Evolutionary conservation across 1,140 invertebrate species (phyloP).

Genomic region (Caenorhabditis remanei): DNA sequence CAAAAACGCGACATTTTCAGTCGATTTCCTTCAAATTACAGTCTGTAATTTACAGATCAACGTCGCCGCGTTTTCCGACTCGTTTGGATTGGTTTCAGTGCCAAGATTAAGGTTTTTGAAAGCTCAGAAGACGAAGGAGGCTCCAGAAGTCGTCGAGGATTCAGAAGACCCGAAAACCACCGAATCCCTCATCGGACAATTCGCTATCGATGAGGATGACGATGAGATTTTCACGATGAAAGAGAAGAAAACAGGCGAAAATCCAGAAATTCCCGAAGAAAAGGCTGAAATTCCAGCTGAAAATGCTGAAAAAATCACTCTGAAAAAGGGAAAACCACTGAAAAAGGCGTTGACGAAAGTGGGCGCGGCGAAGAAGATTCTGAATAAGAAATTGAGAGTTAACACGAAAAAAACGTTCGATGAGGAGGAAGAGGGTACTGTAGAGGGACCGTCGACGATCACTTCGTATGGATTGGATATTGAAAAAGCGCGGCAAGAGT

Average conservation of each 20-base stretch:
- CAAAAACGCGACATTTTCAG: no score
- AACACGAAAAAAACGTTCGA: conserved; percentile 72
- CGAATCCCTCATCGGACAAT: conserved; percentile 54
- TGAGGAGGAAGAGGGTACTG: conserved; percentile 63
- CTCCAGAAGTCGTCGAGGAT: neutral
- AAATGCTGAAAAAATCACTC: conserved; percentile 35
- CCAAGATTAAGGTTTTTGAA: conserved; percentile 74
- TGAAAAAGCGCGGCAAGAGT: conserved; percentile 59
- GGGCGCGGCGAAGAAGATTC: conserved; percentile 68
- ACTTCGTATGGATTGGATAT: conserved; percentile 67
- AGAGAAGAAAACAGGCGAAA: conserved; percentile 66
- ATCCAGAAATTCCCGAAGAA: conserved; percentile 62
- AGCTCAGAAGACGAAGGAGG: neutral
- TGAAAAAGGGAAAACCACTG: conserved; percentile 24
- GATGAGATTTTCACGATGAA: conserved; percentile 70
- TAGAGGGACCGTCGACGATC: conserved; percentile 30
- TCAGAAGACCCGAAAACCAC: conserved; percentile 39
- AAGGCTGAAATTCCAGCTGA: conserved; percentile 43
- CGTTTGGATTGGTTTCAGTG: conserved; percentile 73
- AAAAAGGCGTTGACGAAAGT: conserved; percentile 71
- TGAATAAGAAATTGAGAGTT: conserved; percentile 64
- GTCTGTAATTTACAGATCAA: no score
- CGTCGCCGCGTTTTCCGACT: conserved; percentile 68
- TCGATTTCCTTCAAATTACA: no score
- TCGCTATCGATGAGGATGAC: conserved; percentile 65